These are phyloP conservation scores for Galerucella nymphaeae DNA, from an alignment of 2,888 invertebrate genomes.

Conservation along the genomic window DNA sequence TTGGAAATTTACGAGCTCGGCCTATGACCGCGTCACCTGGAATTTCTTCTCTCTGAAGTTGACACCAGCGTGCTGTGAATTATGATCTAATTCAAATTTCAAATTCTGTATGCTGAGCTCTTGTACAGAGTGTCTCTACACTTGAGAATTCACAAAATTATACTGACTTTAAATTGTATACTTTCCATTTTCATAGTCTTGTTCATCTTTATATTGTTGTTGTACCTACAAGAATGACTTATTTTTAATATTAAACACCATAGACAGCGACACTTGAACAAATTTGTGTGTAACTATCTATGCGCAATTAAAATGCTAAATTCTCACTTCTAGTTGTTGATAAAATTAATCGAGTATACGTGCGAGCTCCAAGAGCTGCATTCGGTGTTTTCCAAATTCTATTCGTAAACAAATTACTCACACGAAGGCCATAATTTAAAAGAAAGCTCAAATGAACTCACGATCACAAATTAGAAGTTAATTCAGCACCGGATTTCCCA, in stretches of 20 bases:
- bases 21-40: conserved; percentile 60
- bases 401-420: conserved; percentile 44
- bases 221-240: no score
- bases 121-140: conserved; percentile 6
- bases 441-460: conserved; percentile 51
- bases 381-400: conserved; percentile 37
- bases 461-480: conserved; percentile 53
- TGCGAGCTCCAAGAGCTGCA: conserved; percentile 30
- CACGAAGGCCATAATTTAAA: conserved; percentile 46
- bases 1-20: conserved; percentile 61
- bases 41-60: conserved; percentile 21
- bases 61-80: conserved; percentile 18
- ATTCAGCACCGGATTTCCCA: conserved; percentile 49
- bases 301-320: conserved; percentile 26
- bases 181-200: no score
- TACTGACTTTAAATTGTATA: neutral
- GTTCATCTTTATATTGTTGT: no score
- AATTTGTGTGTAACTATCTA: neutral
- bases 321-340: conserved; percentile 30
- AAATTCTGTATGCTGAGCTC: conserved; percentile 2
- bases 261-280: no score
- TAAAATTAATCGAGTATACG: conserved; percentile 45
- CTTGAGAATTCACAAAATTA: neutral
- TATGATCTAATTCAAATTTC: conserved; percentile 15
- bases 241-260: no score